phyloP scores from a whole-genome alignment of 2,888 invertebrate genomes.

The Dicranocentrus wangi region DNA sequence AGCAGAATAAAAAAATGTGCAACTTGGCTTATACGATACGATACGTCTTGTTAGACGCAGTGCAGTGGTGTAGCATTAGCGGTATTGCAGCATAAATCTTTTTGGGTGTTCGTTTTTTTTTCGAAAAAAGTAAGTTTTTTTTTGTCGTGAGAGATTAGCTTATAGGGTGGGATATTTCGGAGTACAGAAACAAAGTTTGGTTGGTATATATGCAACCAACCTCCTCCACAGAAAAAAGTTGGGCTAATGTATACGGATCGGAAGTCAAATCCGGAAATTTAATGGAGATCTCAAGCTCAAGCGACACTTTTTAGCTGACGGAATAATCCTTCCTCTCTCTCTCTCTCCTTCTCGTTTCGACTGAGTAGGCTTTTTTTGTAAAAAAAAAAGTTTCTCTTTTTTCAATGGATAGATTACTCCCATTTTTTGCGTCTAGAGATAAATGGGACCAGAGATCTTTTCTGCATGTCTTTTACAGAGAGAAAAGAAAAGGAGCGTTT shows the following conservation, averaged over 20 bases:
- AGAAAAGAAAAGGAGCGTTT: too few species aligned
- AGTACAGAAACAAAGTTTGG: background rate
- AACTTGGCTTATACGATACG: background rate
- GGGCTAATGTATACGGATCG: constrained; percentile 33
- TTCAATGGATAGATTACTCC: too few species aligned
- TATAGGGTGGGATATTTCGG: constrained; percentile 10
- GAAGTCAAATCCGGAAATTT: constrained; percentile 63
- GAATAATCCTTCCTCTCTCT: constrained; percentile 55
- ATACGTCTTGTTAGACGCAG: constrained; percentile 32
- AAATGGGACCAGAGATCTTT: too few species aligned
- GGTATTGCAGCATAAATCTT: constrained; percentile 58
- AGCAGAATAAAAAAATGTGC: background rate
- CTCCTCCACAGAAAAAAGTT: background rate
- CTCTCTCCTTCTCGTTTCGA: constrained; percentile 14
- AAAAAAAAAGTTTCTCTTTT: too few species aligned
- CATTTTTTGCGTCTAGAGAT: too few species aligned
- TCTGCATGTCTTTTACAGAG: too few species aligned
- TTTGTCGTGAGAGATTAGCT: constrained; percentile 53
- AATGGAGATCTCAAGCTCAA: constrained; percentile 60
- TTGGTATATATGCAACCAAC: too few species aligned
- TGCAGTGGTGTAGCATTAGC: constrained; percentile 38
- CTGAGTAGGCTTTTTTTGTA: too few species aligned
- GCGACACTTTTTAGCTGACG: constrained; percentile 61
- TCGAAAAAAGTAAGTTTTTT: constrained; percentile 20
- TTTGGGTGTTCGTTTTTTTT: constrained; percentile 16